Evolutionary conservation across 1,140 invertebrate genomes (phyloP), one percentile per base, ranked within the genome.

Genomic region (Cherax quadricarinatus): DNA sequence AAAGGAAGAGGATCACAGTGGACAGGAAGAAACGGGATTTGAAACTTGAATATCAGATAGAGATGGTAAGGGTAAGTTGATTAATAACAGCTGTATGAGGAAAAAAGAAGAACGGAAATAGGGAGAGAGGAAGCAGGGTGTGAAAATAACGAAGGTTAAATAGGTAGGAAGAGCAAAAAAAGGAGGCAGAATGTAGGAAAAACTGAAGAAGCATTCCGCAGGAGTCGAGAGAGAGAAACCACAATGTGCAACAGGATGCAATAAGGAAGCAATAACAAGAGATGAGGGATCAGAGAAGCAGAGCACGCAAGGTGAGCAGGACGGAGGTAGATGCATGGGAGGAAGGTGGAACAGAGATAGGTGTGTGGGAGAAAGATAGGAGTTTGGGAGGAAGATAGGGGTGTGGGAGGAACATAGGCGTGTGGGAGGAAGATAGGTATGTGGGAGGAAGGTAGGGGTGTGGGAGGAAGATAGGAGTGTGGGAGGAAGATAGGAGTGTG

Each of bases 41-140:
- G 81, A 57, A 24, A 83, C 24, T 53, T n/a, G 81, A 83, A 51
- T 9, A 83, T 48, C n/a, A 83, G 57, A 83, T 51, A 83, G 81
- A 41, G 30, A 41, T 41, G 30, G 30, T 41, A 41, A 41, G 30
- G 30, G 30, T 41, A 41, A 41, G 30, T 41, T 0, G 2, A 41
- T 41, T 41, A 41, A 41, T 41, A 41, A 41, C 30, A 41, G 30
- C 2, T 41, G 2, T 41, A 41, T 41, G 30, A 41, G 0, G 30
- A 41, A 41, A 41, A 41, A n/a, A 83, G 49, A 21, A 83, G 81
- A 9, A 51, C 57, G 51, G 49, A 9, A 57, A 7, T 4, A 14
- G 7, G 16, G 14, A 51, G 49, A 24, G n/a, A 24, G 41, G 41
- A n/a, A 51, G 24, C 48, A n/a, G 49, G n/a, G 18, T 24, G 18